Conservation (phyloP, 92 coral and sea anemone genomes). For the Pocillopora grandis region DNA sequence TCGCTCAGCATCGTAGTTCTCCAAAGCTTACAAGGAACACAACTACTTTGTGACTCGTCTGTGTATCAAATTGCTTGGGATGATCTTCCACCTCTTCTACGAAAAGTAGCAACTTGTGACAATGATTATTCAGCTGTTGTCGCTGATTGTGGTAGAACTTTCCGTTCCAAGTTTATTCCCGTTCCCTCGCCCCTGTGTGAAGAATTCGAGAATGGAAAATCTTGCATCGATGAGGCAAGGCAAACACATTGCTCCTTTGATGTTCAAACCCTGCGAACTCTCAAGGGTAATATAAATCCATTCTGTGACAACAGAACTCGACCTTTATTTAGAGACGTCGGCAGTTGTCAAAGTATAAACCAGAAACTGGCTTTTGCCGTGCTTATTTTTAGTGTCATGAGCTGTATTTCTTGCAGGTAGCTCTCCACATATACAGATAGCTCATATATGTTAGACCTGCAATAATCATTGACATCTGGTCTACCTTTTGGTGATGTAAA, state of each 20-base stretch:
- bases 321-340: slow-evolving; percentile 14
- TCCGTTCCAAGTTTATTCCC: slow-evolving; percentile 18
- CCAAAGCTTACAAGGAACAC: slow-evolving; percentile 28
- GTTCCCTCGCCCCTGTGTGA: slow-evolving; percentile 45
- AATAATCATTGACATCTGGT: too few species aligned
- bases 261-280: background rate
- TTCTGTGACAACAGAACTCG: slow-evolving; percentile 35
- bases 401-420: background rate
- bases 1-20: slow-evolving; percentile 14
- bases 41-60: slow-evolving; percentile 24
- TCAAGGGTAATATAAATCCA: slow-evolving; percentile 23
- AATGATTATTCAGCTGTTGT: slow-evolving; percentile 1
- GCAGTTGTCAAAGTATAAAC: background rate
- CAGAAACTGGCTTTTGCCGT: background rate
- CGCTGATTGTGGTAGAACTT: slow-evolving; percentile 11
- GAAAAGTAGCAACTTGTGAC: slow-evolving; percentile 9
- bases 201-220: slow-evolving; percentile 25
- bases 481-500: too few species aligned
- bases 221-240: slow-evolving; percentile 30
- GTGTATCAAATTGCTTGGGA: slow-evolving; percentile 9
- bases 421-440: background rate
- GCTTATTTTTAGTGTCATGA: background rate
- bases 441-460: background rate
- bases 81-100: slow-evolving; percentile 32
- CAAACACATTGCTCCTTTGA: slow-evolving; percentile 17